Evolutionary conservation across 2,113 vertebrate genomes (phyloP).

Genomic region (Glaucidium brasilianum): DNA sequence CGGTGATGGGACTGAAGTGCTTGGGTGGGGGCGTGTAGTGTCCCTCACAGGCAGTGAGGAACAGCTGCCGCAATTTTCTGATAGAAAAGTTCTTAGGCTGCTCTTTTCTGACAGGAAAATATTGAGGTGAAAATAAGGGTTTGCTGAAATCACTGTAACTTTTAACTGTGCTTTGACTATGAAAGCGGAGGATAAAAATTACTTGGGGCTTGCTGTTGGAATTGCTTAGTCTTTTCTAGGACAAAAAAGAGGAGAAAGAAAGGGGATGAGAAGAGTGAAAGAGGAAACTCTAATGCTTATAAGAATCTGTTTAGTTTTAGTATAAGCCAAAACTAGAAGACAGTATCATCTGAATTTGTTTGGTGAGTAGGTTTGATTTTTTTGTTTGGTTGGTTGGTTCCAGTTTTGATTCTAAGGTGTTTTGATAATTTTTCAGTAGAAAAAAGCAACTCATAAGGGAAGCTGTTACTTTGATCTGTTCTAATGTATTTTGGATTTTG

Average conservation of each 20-base stretch:
- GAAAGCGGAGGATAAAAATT: neutral
- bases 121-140: neutral
- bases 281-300: neutral
- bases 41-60: neutral
- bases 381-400: no score
- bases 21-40: neutral
- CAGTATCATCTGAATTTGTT: neutral
- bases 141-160: neutral
- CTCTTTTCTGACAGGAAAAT: neutral
- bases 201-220: neutral
- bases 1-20: neutral
- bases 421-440: neutral
- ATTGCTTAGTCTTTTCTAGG: neutral
- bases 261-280: neutral
- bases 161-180: neutral
- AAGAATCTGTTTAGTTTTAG: neutral
- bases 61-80: neutral
- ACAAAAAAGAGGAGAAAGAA: neutral
- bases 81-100: rapidly evolving
- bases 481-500: neutral
- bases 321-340: neutral
- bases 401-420: neutral
- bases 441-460: neutral
- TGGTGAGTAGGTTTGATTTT: neutral
- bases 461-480: neutral